Conservation (phyloP, 1,140 invertebrate species). For the Drosophila gunungcola region DNA sequence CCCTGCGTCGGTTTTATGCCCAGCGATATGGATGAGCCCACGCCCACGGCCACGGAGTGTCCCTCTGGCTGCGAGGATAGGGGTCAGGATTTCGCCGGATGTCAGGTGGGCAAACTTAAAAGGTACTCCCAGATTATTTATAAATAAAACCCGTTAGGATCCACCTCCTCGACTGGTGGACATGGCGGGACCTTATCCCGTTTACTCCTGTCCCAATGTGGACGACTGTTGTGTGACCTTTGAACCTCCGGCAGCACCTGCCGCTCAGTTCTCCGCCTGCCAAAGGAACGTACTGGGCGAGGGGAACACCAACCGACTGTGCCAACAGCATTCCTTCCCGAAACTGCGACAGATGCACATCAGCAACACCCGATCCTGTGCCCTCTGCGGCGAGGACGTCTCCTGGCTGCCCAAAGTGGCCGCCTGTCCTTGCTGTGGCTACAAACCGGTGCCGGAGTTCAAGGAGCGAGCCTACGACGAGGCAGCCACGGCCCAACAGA, state of each 20-base stretch:
- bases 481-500: constrained; percentile 56
- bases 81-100: not conserved
- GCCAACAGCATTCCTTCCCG: constrained; percentile 18
- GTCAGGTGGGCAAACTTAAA: not conserved
- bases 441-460: constrained; percentile 65
- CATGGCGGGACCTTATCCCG: constrained; percentile 57
- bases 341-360: constrained; percentile 49
- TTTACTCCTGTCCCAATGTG: constrained; percentile 13
- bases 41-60: not conserved
- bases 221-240: constrained; percentile 28
- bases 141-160: not conserved
- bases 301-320: constrained; percentile 42
- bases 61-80: not conserved
- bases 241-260: constrained; percentile 7
- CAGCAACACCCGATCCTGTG: constrained; percentile 34
- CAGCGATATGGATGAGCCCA: constrained; percentile 10
- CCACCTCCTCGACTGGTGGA: constrained; percentile 26
- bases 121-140: too few species aligned
- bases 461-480: constrained; percentile 69
- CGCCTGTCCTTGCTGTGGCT: constrained; percentile 74
- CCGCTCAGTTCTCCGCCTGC: constrained; percentile 33
- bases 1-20: constrained; percentile 46
- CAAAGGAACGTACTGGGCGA: constrained; percentile 17
- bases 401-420: constrained; percentile 72
- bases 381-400: constrained; percentile 69